phyloP scores from a whole-genome alignment of 2,113 vertebrate genomes.

The Orthonyx spaldingii region DNA sequence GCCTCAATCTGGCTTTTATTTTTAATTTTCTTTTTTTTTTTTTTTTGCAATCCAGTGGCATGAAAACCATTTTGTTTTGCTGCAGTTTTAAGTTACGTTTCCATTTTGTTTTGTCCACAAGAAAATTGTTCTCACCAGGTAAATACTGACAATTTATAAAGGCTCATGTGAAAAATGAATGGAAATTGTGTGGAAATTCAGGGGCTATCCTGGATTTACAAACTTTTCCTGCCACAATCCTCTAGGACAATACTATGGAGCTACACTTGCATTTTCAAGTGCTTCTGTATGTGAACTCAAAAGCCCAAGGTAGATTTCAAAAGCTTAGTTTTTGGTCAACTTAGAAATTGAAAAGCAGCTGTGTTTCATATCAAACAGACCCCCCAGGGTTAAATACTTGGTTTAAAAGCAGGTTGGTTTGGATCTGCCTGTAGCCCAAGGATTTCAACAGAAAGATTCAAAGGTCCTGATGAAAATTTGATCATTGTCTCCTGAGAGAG shows the following conservation, averaged over 20 bases:
- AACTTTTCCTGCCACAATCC: background rate
- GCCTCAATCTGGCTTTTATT: background rate
- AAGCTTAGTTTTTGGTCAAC: background rate
- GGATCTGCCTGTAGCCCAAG: background rate
- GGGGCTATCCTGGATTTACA: background rate
- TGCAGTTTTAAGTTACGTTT: background rate
- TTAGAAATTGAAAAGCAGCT: background rate
- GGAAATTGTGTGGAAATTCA: background rate
- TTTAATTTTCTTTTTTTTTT: background rate
- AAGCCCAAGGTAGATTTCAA: background rate
- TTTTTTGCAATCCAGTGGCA: background rate
- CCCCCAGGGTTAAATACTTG: background rate
- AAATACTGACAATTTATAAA: background rate
- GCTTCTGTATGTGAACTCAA: background rate
- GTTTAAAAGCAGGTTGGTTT: slow-evolving; percentile 11
- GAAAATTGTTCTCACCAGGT: background rate
- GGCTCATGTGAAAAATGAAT: background rate
- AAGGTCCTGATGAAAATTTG: slow-evolving; percentile 35
- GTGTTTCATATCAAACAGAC: background rate
- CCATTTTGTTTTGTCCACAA: too few relatives aligned
- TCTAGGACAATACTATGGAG: background rate
- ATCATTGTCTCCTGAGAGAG: background rate
- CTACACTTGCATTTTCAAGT: background rate
- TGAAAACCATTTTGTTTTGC: background rate
- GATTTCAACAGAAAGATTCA: background rate